These are phyloP conservation scores for Diloba caeruleocephala DNA, from an alignment of 2,888 invertebrate genomes.

Conservation along the genomic window DNA sequence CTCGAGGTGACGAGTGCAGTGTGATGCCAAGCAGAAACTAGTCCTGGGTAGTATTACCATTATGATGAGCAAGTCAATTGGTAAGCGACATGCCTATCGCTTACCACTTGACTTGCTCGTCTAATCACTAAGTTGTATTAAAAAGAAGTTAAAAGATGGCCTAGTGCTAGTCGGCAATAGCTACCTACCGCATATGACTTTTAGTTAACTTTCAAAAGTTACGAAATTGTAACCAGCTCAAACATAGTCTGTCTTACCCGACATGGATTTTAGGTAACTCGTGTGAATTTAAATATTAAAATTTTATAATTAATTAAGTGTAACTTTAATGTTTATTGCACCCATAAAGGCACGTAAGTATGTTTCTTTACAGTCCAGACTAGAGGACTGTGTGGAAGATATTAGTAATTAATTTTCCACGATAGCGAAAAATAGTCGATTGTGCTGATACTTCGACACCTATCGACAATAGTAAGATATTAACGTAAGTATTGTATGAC, in stretches of 20 bases:
- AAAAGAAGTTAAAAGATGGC: neutral
- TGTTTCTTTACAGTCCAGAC: constrained; percentile 9
- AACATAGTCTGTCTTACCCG: neutral
- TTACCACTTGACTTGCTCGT: too few relatives aligned
- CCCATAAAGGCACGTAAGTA: too few relatives aligned
- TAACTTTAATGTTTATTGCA: constrained; percentile 34
- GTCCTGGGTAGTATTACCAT: too few relatives aligned
- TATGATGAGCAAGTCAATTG: too few relatives aligned
- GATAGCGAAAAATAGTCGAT: constrained; percentile 30
- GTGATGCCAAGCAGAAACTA: too few relatives aligned
- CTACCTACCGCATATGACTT: too few relatives aligned
- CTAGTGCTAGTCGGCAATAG: neutral
- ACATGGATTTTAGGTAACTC: neutral
- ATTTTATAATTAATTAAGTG: too few relatives aligned
- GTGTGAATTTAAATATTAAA: neutral
- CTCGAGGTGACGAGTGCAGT: too few relatives aligned
- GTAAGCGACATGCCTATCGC: too few relatives aligned
- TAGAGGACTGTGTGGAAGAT: constrained; percentile 14
- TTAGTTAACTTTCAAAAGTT: neutral
- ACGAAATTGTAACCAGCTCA: neutral
- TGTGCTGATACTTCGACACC: constrained; percentile 45
- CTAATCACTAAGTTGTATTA: too few relatives aligned
- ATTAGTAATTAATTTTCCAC: constrained; percentile 41
- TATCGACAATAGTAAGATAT: constrained; percentile 35
- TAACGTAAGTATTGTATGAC: constrained; percentile 16